Evolutionary conservation across 2,113 vertebrate species (phyloP), one percentile per base, ranked within the genome.

Genomic region (Hymenochirus boettgeri): DNA sequence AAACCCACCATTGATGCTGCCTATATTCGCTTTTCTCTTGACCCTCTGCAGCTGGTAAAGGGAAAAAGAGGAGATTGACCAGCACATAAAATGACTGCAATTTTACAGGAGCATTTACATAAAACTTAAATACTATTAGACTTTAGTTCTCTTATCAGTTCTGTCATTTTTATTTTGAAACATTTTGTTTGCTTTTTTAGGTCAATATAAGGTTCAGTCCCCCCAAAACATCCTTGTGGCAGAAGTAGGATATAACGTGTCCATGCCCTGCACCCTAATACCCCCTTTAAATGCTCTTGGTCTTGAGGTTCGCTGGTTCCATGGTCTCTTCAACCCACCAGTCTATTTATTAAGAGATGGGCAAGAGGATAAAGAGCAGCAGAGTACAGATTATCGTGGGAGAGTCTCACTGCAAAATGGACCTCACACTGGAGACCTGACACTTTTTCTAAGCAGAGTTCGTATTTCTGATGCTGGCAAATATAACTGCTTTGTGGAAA

Each of bases 401-500:
- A 51, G 63, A 17, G 11, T 55, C 2, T 25, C 55, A n/a, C 17
- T 66, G 15, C 63, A 17, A 7, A 23, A 17, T 6, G 15, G n/a
- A 8, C 29, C 63, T 9, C 26, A 24, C 7, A n/a, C 55, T 6
- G 54, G 54, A 15, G 63, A 66, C 15, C 55, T 66, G 9, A 50
- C 54, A 4, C 55, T 66, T 5, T 4, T 18, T 4, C 22, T 66
- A 23, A 42, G 8, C 11, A 58, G 51, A 23, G 45, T 66, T n/a
- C 24, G 9, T 10, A 42, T 66, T 18, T 51, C 29, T 2, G 63
- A 66, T 10, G 29, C 63, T 2, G 55, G 47, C 21, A 58, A 9
- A 2, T 66, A 66, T 58, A 39, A 58, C 31, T 66, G 63, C 21
- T 26, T 66, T 3, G 63, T 66, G 42, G 63, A 66, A 18, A 57